These are phyloP conservation scores for Drosophila miranda DNA, from an alignment of 1,140 invertebrate genomes.

Conservation along the genomic window DNA sequence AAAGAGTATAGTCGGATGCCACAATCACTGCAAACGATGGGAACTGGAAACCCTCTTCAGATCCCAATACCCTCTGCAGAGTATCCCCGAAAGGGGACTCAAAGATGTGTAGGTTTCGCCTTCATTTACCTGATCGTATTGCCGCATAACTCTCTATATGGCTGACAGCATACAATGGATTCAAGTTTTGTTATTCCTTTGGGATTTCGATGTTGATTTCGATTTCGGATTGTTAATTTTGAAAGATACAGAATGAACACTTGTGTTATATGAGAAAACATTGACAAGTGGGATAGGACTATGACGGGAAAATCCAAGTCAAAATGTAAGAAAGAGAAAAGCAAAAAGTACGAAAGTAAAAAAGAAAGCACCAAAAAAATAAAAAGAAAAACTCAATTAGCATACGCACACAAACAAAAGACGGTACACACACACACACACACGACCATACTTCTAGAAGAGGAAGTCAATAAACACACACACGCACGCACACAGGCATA, in stretches of 20 bases:
- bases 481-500: conserved; percentile 8
- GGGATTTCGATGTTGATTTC: conserved; percentile 8
- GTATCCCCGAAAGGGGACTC: too few species aligned
- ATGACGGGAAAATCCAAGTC: not conserved
- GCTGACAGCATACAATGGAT: conserved; percentile 12
- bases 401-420: conserved; percentile 26
- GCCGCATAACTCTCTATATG: conserved; percentile 51
- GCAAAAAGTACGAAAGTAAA: too few species aligned
- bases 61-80: too few species aligned
- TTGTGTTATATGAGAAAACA: not conserved
- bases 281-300: too few species aligned
- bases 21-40: not conserved
- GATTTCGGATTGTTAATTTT: conserved; percentile 39
- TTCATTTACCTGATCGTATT: conserved; percentile 64
- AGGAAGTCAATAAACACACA: conserved; percentile 3
- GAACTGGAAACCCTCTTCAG: too few species aligned
- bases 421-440: conserved; percentile 20
- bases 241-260: conserved; percentile 26
- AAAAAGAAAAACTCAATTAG: conserved; percentile 26
- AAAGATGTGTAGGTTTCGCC: conserved; percentile 5
- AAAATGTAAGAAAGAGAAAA: not conserved
- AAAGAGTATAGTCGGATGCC: not conserved
- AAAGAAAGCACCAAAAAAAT: too few species aligned
- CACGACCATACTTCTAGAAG: conserved; percentile 5
- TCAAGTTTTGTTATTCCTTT: conserved; percentile 23